Evolutionary conservation across 2,797 vertebrate species (phyloP), one percentile per base, ranked within the genome.

Genomic region (Sorex maritimensis): DNA sequence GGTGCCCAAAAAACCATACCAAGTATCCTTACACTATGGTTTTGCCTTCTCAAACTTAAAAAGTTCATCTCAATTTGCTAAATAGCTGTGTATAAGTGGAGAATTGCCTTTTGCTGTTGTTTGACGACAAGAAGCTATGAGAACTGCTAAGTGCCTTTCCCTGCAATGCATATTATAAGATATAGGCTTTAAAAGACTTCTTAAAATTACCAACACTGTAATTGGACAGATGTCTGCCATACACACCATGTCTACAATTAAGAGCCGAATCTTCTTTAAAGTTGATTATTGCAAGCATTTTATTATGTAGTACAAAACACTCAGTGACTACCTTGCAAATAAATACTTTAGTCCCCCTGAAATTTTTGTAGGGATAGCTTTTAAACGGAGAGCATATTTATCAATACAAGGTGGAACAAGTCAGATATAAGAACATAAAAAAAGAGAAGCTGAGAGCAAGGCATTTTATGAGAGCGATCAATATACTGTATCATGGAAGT

Each of bases 51-150:
- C 58, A 90, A 72, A 96, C 74, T 87, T 92, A 63, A 91, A 95
- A 95, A 77, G 44, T 41, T 52, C 92, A 91, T 81, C 95, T 96
- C 84, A 89, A 86, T 95, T 94, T 96, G 63, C 71, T 95, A 93
- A 95, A 77, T 85, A 89, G 78, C 86, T 65, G 6, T 23, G 67
- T 9, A 46, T 71, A 88, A 96, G 88, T 90, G 49, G 82, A 95
- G 77, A 83, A 46, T 24, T 84, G 88, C 28, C 69, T 97, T 90
- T 94, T 84, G 91, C 69, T 92, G 49, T 68, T 58, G 72, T 90
- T 38, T 30, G 84, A 92, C 95, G 77, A 94, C 77, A 85, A 84
- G 89, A 79, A 78, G 93, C 82, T 79, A 84, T 73, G 91, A 94
- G 95, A 92, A 92, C 30, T 69, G 24, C 83, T 79, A 91, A 82